A percentile compares a stretch with the other conserved stretches of the same genome.
Evolutionary conservation across 2,113 vertebrate species (phyloP).

Genomic region (Malurus melanocephalus): DNA sequence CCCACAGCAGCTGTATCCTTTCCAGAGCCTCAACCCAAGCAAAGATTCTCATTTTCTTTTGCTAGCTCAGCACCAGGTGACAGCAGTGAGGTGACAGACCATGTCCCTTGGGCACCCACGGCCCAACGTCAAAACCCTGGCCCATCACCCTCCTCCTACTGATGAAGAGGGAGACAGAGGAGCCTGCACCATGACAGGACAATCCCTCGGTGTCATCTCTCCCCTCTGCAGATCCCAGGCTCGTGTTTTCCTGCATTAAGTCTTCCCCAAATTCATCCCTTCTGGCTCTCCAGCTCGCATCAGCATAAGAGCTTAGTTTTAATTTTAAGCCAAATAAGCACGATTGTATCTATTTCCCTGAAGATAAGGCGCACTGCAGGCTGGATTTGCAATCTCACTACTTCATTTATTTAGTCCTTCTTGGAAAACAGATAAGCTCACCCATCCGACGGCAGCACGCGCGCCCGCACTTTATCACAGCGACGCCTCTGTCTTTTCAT

Average conservation of each 20-base stretch:
- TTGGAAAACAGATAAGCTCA: constrained; percentile 53
- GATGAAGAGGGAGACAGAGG: not conserved
- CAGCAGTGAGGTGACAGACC: not conserved
- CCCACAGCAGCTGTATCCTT: not conserved
- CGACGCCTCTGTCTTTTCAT: constrained; percentile 21
- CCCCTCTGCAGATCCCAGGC: not conserved
- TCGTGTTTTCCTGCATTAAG: not conserved
- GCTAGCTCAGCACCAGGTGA: not conserved
- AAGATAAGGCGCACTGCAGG: constrained; percentile 21
- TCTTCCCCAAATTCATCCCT: constrained; percentile 26
- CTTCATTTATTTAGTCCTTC: constrained; percentile 45
- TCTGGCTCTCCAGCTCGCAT: not conserved
- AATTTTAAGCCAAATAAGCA: constrained; percentile 47
- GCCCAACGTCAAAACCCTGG: not conserved
- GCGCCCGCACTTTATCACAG: not conserved
- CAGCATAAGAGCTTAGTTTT: not conserved
- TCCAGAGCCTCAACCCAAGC: not conserved
- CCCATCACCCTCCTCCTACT: not conserved
- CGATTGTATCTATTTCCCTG: constrained; percentile 26
- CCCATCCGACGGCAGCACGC: constrained; percentile 12
- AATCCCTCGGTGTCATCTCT: not conserved
- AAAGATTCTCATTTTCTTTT: not conserved
- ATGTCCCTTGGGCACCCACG: not conserved
- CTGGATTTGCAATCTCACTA: constrained; percentile 49
- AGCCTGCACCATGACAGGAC: not conserved